phyloP scores from a whole-genome alignment of 2,797 vertebrate genomes.

The Kryptopterus vitreolus region DNA sequence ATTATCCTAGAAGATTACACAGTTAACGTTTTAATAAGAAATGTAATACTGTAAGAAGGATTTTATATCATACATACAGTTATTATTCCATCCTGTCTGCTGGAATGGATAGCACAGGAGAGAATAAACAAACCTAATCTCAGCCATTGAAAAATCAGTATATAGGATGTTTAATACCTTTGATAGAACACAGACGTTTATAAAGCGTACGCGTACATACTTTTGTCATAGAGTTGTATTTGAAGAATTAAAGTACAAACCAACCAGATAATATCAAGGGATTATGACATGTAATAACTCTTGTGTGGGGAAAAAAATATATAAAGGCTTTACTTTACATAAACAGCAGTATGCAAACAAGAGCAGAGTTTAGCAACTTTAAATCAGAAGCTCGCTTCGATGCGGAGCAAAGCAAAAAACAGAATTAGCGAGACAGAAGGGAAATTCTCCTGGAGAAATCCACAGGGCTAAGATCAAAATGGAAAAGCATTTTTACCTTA shows the following conservation, averaged over 20 bases:
- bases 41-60: background rate
- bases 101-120: background rate
- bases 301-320: background rate
- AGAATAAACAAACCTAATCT: background rate
- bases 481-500: constrained; percentile 26
- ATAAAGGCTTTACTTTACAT: background rate
- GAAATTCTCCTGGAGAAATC: constrained; percentile 61
- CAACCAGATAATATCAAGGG: background rate
- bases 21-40: background rate
- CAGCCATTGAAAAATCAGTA: background rate
- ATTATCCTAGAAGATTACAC: background rate
- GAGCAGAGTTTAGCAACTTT: constrained; percentile 19
- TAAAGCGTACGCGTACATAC: background rate
- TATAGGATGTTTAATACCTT: background rate
- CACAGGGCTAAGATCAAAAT: constrained; percentile 50
- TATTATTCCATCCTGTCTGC: background rate
- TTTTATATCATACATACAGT: background rate
- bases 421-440: constrained; percentile 64
- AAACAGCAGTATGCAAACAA: background rate
- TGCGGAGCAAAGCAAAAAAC: constrained; percentile 68
- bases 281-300: background rate
- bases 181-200: background rate
- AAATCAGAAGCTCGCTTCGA: constrained; percentile 65
- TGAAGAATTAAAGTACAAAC: background rate
- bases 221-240: background rate